Evolutionary conservation across 2,113 vertebrate species (phyloP).

Genomic region (Heterocephalus glaber): DNA sequence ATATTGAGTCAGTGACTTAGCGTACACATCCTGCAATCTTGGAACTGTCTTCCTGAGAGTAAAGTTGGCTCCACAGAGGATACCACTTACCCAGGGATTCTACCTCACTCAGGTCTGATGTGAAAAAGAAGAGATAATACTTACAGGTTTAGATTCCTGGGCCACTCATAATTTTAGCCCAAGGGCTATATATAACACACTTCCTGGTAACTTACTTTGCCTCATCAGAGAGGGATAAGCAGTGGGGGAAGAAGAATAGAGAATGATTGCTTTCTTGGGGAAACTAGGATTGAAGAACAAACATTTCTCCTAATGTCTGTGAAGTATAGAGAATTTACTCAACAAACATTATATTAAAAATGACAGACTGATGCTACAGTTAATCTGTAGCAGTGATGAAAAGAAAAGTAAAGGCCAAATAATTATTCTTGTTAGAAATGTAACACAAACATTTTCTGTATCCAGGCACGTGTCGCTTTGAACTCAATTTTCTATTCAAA

Average conservation of each 20-base stretch:
- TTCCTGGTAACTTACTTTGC: background rate
- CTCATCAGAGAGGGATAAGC: background rate
- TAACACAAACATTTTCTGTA: background rate
- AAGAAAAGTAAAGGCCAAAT: slow-evolving; percentile 20
- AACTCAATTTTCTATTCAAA: slow-evolving; percentile 40
- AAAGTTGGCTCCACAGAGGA: background rate
- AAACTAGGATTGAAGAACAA: background rate
- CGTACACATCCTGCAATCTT: rapidly evolving
- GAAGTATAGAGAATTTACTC: background rate
- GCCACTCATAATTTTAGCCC: background rate
- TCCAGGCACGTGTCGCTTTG: background rate
- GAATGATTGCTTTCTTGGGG: background rate
- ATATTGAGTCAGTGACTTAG: background rate
- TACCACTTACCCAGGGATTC: background rate
- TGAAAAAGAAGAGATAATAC: background rate
- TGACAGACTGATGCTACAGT: background rate
- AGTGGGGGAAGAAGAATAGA: background rate
- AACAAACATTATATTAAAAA: background rate
- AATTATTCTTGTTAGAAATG: background rate
- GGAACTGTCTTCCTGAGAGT: too few relatives aligned
- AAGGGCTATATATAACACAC: too few relatives aligned
- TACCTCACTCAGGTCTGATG: background rate
- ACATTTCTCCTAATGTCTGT: background rate
- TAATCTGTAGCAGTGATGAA: background rate
- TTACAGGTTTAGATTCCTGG: slow-evolving; percentile 1